phyloP scores from a whole-genome alignment of 2,797 vertebrate genomes.

The Malurus leucopterus region DNA sequence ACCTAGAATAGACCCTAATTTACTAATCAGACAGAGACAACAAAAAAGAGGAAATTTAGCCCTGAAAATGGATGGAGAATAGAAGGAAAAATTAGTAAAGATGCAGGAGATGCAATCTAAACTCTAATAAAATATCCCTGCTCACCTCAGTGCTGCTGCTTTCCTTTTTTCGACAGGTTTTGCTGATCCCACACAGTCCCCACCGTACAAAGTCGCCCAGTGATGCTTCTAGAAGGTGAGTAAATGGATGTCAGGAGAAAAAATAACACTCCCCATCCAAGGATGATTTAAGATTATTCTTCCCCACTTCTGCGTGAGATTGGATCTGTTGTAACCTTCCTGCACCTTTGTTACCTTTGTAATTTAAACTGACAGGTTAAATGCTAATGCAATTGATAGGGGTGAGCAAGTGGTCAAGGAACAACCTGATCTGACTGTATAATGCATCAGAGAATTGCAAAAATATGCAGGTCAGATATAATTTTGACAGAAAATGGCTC shows the following conservation, averaged over 20 bases:
- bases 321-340: conserved; percentile 63
- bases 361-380: conserved; percentile 71
- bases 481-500: conserved; percentile 71
- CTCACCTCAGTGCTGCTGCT: not conserved
- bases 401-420: conserved; percentile 73
- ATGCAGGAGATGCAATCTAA: not conserved
- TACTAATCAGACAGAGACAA: not conserved
- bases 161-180: not conserved
- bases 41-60: not conserved
- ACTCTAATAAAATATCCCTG: not conserved
- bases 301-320: conserved; percentile 12
- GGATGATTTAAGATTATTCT: conserved; percentile 51
- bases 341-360: conserved; percentile 69
- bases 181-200: not conserved
- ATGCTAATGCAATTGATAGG: conserved; percentile 73
- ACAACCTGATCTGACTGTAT: conserved; percentile 66
- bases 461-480: conserved; percentile 67
- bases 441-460: conserved; percentile 65
- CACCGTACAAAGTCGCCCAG: not conserved
- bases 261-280: not conserved
- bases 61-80: not conserved
- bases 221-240: conserved; percentile 22
- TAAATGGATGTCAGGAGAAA: not conserved
- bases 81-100: not conserved
- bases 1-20: not conserved